phyloP scores from a whole-genome alignment of 2,888 invertebrate species.

The Eupithecia subumbrata region DNA sequence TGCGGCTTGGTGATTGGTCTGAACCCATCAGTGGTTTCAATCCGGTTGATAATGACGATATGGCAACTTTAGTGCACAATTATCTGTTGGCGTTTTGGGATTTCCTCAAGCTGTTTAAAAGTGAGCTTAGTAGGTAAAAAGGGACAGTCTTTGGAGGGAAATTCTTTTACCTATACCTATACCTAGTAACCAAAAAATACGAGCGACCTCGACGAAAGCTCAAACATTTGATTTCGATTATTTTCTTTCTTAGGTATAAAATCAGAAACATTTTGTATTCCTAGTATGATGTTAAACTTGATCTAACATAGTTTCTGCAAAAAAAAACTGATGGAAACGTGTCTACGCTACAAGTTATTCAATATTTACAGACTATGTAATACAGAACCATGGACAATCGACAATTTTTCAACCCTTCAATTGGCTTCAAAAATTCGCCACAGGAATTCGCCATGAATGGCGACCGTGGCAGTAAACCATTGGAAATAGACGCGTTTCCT shows the following conservation, averaged over 20 bases:
- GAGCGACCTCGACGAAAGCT: neutral
- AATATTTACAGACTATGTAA: neutral
- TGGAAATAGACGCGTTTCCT: constrained; percentile 69
- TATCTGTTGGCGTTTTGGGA: neutral
- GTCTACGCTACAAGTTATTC: neutral
- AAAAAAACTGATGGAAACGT: neutral
- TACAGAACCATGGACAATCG: neutral
- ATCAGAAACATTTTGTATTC: neutral
- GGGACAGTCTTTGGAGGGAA: too few species aligned
- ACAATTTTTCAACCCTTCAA: constrained; percentile 11
- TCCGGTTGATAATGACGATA: neutral
- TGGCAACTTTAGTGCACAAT: neutral
- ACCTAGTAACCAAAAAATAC: neutral
- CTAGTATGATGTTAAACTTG: neutral
- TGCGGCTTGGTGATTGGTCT: constrained; percentile 1
- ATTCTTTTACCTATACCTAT: too few species aligned
- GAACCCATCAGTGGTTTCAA: neutral
- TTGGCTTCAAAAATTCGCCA: constrained; percentile 32
- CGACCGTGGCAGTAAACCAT: constrained; percentile 63
- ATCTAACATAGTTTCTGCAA: neutral
- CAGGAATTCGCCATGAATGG: constrained; percentile 70
- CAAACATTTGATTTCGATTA: neutral
- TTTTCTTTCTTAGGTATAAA: neutral
- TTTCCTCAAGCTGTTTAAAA: neutral
- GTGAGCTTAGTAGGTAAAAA: neutral